Evolutionary conservation across 2,113 vertebrate species (phyloP), one percentile per base, ranked within the genome.

Genomic region (Gasterosteus aculeatus): DNA sequence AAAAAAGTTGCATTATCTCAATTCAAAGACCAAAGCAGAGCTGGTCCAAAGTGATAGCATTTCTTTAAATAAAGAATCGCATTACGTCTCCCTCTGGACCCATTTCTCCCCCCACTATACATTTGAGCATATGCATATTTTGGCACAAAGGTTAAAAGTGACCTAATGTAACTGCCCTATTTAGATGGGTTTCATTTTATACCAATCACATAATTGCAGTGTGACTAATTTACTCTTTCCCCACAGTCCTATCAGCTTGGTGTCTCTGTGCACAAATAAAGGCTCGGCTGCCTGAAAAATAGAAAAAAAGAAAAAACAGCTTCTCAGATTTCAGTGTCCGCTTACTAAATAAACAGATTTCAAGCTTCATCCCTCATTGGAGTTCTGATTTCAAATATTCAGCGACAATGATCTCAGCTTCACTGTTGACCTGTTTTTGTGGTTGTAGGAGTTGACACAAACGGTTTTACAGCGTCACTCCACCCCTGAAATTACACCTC

Each of bases 111-210:
- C 3, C 7, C n/a, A 63, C 61, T 72, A 56, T 26, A 60, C 61
- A 42, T 69, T 69, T 63, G 35, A 65, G 19, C 19, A 75, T 83
- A 75, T 64, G 46, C 29, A 33, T 66, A 63, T 77, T 93, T 93
- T 92, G 91, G 90, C 92, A 93, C 90, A 85, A 69, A 75, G 35
- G 35, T 87, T 73, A 70, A 18, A 70, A 38, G 62, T 77, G 33
- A 83, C 14, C 14, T 66, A 56, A 46, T 33, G 44, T 73, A n/a
- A 81, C 64, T 61, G 26, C 3, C 66, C 63, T 8, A 7, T 62
- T 47, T 35, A 54, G 51, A 16, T 41, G 8, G 11, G 78, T 39
- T 83, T 47, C 0, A 38, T 77, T 4, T 69, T n/a, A 31, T 18
- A 61, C 18, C 46, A 54, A 76, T 61, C 64, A 47, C 77, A 61